These are phyloP conservation scores for Callyntrura guangdongensis DNA, from an alignment of 2,888 invertebrate genomes.

Conservation along the genomic window DNA sequence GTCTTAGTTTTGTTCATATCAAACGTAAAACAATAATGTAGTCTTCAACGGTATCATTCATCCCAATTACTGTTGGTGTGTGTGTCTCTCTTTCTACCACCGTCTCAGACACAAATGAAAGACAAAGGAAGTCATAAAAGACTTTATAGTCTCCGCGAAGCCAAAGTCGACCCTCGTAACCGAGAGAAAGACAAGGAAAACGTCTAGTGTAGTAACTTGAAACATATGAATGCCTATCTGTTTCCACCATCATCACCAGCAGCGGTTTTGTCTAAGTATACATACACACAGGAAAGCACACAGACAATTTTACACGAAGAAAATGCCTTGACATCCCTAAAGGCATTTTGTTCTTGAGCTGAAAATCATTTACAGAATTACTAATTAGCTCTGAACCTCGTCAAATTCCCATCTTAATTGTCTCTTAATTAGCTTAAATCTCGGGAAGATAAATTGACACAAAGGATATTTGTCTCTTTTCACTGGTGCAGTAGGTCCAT, in stretches of 20 bases:
- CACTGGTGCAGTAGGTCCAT: slow-evolving; percentile 48
- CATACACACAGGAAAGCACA: slow-evolving; percentile 14
- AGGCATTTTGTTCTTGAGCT: slow-evolving; percentile 76
- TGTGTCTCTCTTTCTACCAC: no score
- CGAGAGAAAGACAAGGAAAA: no score
- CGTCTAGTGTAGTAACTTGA: background rate
- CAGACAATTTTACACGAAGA: slow-evolving; percentile 35
- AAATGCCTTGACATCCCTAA: slow-evolving; percentile 70
- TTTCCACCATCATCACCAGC: slow-evolving; percentile 25
- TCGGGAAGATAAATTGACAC: slow-evolving; percentile 85
- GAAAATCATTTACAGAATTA: slow-evolving; percentile 84
- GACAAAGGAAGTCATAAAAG: no score
- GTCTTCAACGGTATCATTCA: no score
- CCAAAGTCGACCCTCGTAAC: no score
- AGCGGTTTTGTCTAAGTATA: slow-evolving; percentile 33
- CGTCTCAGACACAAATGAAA: no score
- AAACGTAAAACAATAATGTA: no score
- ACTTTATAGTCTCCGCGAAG: no score
- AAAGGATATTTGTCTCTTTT: slow-evolving; percentile 83
- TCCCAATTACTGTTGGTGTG: no score
- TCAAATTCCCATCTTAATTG: slow-evolving; percentile 85
- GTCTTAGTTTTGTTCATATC: no score
- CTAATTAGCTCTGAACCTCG: slow-evolving; percentile 85
- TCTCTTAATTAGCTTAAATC: slow-evolving; percentile 85
- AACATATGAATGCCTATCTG: background rate